Evolutionary conservation across 2,797 vertebrate genomes (phyloP).

Genomic region (Microhierax caerulescens): DNA sequence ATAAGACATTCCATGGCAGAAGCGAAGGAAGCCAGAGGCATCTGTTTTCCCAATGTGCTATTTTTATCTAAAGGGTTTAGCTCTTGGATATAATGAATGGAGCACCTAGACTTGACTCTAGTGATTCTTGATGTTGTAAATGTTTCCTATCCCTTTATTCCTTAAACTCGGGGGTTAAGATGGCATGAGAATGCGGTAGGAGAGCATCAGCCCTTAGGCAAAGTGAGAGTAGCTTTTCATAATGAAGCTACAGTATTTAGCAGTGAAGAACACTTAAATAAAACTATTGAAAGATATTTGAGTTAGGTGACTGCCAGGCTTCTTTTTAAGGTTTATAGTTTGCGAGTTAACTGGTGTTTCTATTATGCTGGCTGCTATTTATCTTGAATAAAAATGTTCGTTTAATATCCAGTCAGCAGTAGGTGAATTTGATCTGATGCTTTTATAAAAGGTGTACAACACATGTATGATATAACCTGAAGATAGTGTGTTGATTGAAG

Average conservation of each 20-base stretch:
- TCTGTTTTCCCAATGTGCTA: fast-evolving
- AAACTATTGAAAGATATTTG: neutral
- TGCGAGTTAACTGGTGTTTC: neutral
- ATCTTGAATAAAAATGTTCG: neutral
- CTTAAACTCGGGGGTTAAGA: neutral
- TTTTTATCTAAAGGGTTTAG: neutral
- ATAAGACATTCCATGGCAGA: neutral
- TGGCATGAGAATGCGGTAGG: neutral
- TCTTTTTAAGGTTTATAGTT: neutral
- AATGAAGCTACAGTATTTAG: neutral
- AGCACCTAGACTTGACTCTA: fast-evolving
- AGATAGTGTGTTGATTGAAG: neutral
- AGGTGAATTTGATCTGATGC: neutral
- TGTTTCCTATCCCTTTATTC: neutral
- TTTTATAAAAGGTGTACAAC: neutral
- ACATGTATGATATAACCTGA: fast-evolving
- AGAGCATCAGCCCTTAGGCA: neutral
- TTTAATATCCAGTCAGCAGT: neutral
- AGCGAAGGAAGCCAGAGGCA: neutral
- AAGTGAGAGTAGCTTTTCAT: neutral
- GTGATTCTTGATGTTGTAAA: fast-evolving
- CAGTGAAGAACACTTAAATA: neutral
- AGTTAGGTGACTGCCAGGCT: neutral
- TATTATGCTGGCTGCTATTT: neutral
- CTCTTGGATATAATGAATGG: neutral